Evolutionary conservation across 2,113 vertebrate genomes (phyloP).

Genomic region (Petaurus breviceps): DNA sequence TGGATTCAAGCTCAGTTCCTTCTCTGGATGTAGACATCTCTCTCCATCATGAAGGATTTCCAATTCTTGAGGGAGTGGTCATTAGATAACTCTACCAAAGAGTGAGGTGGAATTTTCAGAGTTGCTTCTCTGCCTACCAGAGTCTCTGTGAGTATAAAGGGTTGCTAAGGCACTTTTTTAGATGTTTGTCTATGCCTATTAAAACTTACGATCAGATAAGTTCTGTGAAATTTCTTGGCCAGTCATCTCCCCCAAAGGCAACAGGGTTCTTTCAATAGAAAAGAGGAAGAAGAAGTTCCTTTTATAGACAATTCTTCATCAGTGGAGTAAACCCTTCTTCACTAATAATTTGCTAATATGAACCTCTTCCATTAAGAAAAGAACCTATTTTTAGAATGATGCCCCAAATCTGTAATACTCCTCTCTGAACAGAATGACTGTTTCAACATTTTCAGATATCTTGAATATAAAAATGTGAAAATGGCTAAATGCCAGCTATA

Average conservation of each 20-base stretch:
- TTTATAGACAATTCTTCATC: background rate
- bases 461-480: background rate
- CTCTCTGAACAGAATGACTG: background rate
- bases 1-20: too few relatives aligned
- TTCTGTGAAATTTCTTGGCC: constrained; percentile 34
- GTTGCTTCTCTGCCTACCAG: constrained; percentile 23
- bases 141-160: constrained; percentile 11
- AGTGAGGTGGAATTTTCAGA: background rate
- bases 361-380: background rate
- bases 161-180: background rate
- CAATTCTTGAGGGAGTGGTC: constrained; percentile 9
- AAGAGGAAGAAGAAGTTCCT: background rate
- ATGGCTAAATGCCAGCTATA: background rate
- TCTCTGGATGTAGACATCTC: too few relatives aligned
- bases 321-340: background rate
- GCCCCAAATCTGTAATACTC: background rate
- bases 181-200: constrained; percentile 23
- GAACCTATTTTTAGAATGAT: background rate
- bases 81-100: background rate
- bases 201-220: constrained; percentile 45
- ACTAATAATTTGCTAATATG: background rate
- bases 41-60: too few relatives aligned
- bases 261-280: constrained; percentile 13
- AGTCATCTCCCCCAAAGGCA: constrained; percentile 39
- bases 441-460: background rate